Evolutionary conservation across 2,797 vertebrate genomes (phyloP), one percentile per base, ranked within the genome.

Genomic region (Hozukius guyotensis): DNA sequence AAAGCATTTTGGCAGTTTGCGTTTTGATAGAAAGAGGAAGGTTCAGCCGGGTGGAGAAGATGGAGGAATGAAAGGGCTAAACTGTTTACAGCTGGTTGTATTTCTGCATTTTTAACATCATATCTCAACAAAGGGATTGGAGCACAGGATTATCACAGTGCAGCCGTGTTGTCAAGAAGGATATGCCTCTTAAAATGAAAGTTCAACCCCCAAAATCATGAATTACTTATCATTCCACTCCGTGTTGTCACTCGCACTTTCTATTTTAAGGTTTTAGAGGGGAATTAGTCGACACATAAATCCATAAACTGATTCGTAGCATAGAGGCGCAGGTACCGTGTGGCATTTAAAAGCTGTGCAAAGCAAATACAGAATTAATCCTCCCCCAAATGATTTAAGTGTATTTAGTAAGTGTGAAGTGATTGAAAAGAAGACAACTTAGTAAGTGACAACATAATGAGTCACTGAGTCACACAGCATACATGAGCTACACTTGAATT

Each of bases 1-100:
- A 80, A 56, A 56, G 8, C 32, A 59, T 62, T 61, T 59, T 53
- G 32, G 5, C 67, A 60, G 34, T 49, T 25, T 31, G 72, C 8
- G 25, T 59, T 77, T 65, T 72, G 11, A 71, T 55, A 24, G 12
- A 61, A 74, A 70, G 32, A 11, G 32, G 8, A 10, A 20, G 13
- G 68, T 36, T 67, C 5, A 76, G 24, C 25, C 67, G 57, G 75
- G 42, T 55, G 77, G 77, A 66, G 65, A 31, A 73, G 32, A 66
- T 18, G 65, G 66, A 32, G 8, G 31, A 34, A 63, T 70, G 34
- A 61, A 64, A 29, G 16, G 55, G 24, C 49, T 53, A 10, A 72
- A 55, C 22, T 6, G 0, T 63, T 53, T 22, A 59, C 27, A 76
- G 56, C 46, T n/a, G 29, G 2, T 53, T 38, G 29, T 61, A 24